Evolutionary conservation across 2,113 vertebrate genomes (phyloP).

Genomic region (Pelvicachromis taeniatus): DNA sequence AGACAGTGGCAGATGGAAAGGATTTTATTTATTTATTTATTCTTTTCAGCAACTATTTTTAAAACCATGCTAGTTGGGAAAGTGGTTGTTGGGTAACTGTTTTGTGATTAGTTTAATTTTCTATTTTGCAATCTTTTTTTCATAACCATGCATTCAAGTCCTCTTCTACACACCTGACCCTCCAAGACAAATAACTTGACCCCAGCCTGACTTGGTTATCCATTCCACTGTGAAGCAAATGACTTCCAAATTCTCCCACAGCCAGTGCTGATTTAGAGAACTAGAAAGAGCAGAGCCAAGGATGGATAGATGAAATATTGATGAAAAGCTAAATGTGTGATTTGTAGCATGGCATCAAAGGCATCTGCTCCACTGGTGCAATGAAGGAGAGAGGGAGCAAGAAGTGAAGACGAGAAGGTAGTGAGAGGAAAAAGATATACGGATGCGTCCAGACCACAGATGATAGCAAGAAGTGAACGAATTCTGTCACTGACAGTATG

Average conservation of each 20-base stretch:
- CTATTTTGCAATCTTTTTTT: neutral
- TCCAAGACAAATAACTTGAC: neutral
- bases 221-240: neutral
- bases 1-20: too few relatives aligned
- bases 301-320: constrained; percentile 73
- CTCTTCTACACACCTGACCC: neutral
- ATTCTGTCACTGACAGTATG: neutral
- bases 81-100: neutral
- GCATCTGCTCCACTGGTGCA: constrained; percentile 42
- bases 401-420: neutral
- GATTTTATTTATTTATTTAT: neutral
- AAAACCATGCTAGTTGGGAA: neutral
- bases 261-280: constrained; percentile 54
- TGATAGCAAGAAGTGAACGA: neutral
- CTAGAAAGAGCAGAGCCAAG: constrained; percentile 21
- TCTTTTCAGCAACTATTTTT: neutral
- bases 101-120: neutral
- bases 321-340: constrained; percentile 75
- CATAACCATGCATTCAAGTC: neutral
- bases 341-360: constrained; percentile 69
- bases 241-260: constrained; percentile 27
- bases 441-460: neutral
- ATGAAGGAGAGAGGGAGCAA: neutral
- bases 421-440: neutral
- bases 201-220: neutral